Evolutionary conservation across 2,113 vertebrate species (phyloP).

Genomic region (Micronisus gabar): DNA sequence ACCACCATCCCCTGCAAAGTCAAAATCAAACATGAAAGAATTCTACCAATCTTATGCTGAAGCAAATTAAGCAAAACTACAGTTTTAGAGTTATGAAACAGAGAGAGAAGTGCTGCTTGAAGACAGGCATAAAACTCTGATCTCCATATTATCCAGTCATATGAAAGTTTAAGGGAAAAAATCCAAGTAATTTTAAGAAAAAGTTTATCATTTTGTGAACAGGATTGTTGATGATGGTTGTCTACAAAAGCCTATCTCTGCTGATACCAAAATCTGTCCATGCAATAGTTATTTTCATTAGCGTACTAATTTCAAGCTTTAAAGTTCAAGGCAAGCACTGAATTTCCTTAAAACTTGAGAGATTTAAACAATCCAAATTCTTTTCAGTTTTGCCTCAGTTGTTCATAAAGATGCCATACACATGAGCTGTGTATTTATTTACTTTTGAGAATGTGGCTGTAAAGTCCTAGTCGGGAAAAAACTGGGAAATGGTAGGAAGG

Average conservation of each 20-base stretch:
- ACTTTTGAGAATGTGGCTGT: background rate
- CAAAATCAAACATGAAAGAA: background rate
- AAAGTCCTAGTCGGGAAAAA: background rate
- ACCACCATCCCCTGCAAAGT: background rate
- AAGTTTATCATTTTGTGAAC: background rate
- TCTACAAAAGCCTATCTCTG: background rate
- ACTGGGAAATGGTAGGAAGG: background rate
- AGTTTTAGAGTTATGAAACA: background rate
- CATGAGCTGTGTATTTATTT: background rate
- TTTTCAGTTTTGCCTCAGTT: background rate
- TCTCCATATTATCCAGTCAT: background rate
- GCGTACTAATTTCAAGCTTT: background rate
- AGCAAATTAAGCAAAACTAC: background rate
- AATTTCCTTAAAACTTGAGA: background rate
- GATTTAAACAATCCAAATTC: background rate
- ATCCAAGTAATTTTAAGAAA: background rate
- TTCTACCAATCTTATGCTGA: background rate
- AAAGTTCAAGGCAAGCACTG: background rate
- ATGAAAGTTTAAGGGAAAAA: background rate
- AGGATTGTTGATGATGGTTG: background rate
- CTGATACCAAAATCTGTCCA: background rate
- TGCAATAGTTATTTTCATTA: conserved; percentile 27
- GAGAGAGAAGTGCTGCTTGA: background rate
- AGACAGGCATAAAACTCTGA: background rate
- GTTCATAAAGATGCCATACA: background rate